Evolutionary conservation across 2,797 vertebrate genomes (phyloP).

Genomic region (Clarias laeviceps): DNA sequence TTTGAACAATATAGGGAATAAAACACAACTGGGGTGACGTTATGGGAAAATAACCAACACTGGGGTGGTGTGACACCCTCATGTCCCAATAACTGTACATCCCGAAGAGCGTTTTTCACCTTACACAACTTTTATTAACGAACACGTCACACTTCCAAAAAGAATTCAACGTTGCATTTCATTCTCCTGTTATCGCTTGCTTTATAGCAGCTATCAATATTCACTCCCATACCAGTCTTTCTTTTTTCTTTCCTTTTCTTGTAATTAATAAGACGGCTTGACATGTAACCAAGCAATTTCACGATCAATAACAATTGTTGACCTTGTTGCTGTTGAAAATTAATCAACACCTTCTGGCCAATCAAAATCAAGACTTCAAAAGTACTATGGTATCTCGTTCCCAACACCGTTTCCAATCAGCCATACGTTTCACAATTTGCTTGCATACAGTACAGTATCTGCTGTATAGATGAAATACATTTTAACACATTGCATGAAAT

Average conservation of each 20-base stretch:
- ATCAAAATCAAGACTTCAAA: background rate
- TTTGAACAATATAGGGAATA: background rate
- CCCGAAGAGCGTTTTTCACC: background rate
- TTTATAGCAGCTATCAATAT: background rate
- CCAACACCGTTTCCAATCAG: background rate
- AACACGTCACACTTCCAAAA: background rate
- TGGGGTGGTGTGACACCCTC: background rate
- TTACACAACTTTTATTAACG: background rate
- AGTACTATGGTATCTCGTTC: too few relatives aligned
- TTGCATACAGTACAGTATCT: slow-evolving; percentile 4
- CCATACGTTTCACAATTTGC: background rate
- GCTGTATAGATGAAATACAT: background rate
- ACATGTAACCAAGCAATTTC: background rate
- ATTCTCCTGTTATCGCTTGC: background rate
- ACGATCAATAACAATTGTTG: background rate
- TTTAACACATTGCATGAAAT: background rate
- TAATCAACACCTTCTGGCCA: background rate
- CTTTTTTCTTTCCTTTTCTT: background rate
- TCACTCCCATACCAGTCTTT: background rate
- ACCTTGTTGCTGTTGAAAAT: background rate
- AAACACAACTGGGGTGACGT: background rate
- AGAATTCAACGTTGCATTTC: background rate
- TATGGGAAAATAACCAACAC: background rate
- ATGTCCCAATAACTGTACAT: background rate
- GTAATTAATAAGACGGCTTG: background rate